Base-by-base conservation (phyloP, 1,140 invertebrate species). In the Pogonus chalceus region DNA sequence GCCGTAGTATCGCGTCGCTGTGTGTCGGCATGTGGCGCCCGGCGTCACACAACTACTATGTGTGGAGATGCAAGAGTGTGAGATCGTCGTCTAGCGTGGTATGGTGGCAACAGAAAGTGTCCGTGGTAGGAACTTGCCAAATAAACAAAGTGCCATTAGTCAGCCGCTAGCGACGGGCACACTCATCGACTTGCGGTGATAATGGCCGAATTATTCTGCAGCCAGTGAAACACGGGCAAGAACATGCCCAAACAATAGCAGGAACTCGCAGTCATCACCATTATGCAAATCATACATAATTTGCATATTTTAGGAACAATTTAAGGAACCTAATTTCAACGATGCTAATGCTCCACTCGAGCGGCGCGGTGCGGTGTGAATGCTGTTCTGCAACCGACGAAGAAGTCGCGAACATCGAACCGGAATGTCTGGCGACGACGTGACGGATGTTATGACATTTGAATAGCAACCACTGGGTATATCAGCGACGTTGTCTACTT, bases 261-360 rank as follows among this genome's bases (percentile, higher is more conserved):
- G 57, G 58, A 62, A 62, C 60, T 60, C 58, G 55, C 39, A 52
- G 55, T 56, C 56, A 60, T 62, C 58, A 60, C 55, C 60, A 62
- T 63, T 63, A 63, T 63, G 62, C 58, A 61, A 62, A 63, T 61
- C 54, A 43, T 48, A 24, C 23, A 51, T 51, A 54, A 63, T 63
- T 63, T 61, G 62, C 62, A 63, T 63, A 63, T 60, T 63, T 63
- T 51, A 59, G 58, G 55, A 60, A 52, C 60, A 55, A 58, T 61
- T 62, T 59, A 58, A 63, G 50, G 58, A 51, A 51, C 49, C 22
- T 51, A 51, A 51, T 51, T 51, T 51, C 23, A 26, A 24, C 18
- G 47, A 26, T 26, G 49, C 49, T 51, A 51, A 51, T 51, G 49
- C 31, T 51, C 49, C 18, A 16, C 49, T 51, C 23, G 14, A 53